Evolutionary conservation across 1,140 invertebrate genomes (phyloP).

Genomic region (Pachyrhynchus sulphureomaculatus): DNA sequence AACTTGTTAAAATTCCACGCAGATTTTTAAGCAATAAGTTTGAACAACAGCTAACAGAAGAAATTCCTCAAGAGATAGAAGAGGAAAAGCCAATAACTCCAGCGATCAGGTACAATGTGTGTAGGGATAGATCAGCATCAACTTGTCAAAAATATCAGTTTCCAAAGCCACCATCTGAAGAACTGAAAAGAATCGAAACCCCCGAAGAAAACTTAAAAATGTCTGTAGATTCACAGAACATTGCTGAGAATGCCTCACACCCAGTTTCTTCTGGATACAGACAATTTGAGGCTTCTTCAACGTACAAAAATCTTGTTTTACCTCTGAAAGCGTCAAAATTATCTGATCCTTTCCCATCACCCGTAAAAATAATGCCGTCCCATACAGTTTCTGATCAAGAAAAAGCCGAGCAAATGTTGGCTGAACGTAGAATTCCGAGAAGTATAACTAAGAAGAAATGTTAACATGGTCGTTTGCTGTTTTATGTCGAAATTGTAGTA

Average conservation of each 20-base stretch:
- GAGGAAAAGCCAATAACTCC: constrained; percentile 2
- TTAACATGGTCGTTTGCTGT: not conserved
- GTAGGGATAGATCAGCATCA: constrained; percentile 10
- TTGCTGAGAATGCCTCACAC: constrained; percentile 13
- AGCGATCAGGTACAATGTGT: constrained; percentile 35
- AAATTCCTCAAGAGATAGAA: constrained; percentile 10
- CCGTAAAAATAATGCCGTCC: constrained; percentile 46
- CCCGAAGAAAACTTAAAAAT: constrained; percentile 10
- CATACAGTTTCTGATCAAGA: constrained; percentile 47
- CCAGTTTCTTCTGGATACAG: constrained; percentile 17
- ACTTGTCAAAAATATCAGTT: constrained; percentile 24
- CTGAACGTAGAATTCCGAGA: constrained; percentile 35
- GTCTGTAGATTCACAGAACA: constrained; percentile 14
- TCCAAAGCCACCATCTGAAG: constrained; percentile 1
- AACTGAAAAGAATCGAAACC: constrained; percentile 1
- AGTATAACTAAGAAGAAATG: constrained; percentile 24
- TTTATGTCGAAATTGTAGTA: not conserved
- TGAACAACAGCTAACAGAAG: constrained; percentile 10
- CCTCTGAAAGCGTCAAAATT: constrained; percentile 45
- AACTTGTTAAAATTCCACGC: not conserved
- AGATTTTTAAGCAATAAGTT: constrained; percentile 20
- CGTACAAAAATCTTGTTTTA: constrained; percentile 38
- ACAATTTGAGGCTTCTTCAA: constrained; percentile 40
- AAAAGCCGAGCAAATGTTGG: constrained; percentile 44
- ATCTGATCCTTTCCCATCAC: constrained; percentile 45